phyloP scores from a whole-genome alignment of 1,140 invertebrate species.

The Drosophila subpulchrella region DNA sequence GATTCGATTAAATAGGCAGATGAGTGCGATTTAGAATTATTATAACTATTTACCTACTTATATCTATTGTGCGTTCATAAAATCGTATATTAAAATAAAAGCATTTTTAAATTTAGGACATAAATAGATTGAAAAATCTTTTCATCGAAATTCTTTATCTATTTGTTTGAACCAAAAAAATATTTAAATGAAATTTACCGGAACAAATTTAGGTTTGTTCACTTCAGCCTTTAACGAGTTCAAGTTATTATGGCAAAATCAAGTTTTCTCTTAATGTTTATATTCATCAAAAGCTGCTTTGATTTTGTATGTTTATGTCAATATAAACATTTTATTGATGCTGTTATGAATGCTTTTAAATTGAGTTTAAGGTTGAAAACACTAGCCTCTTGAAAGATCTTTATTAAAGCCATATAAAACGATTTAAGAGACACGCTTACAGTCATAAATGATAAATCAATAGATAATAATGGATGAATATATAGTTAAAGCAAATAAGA shows the following conservation, averaged over 20 bases:
- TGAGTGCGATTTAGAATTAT: too few species aligned
- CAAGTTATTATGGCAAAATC: background rate
- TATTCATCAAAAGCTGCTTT: background rate
- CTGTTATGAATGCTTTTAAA: conserved; percentile 5
- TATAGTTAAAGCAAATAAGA: background rate
- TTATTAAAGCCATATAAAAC: background rate
- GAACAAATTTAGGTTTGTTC: background rate
- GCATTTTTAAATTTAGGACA: too few species aligned
- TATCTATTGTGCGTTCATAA: too few species aligned
- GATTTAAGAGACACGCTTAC: background rate
- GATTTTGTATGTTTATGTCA: conserved; percentile 1
- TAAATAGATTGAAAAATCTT: too few species aligned
- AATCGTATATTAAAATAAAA: too few species aligned
- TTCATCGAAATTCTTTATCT: background rate
- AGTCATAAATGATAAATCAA: background rate
- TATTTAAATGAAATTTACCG: background rate
- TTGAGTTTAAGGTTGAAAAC: conserved; percentile 5
- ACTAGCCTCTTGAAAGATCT: background rate
- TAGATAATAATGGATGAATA: too few species aligned
- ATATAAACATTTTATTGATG: conserved; percentile 5
- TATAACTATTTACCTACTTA: too few species aligned
- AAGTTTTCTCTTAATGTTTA: conserved; percentile 3
- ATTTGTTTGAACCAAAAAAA: background rate
- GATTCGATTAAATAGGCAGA: too few species aligned
- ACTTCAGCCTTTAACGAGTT: background rate